Evolutionary conservation across 2,113 vertebrate genomes (phyloP).

Genomic region (Hyperoodon ampullatus): DNA sequence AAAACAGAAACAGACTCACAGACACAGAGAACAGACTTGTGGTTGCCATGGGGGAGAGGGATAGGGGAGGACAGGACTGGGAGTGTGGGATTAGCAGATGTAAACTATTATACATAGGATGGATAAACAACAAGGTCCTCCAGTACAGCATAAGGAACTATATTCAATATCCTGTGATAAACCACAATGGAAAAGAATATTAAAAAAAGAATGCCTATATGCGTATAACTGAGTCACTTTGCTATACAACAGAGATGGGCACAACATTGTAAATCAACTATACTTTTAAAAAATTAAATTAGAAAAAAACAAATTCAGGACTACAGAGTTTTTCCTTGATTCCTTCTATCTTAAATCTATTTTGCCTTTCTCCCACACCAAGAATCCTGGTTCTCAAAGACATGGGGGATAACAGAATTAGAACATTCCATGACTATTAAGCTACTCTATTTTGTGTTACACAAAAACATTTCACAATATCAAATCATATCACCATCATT

Average conservation of each 20-base stretch:
- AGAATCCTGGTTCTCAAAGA: constrained; percentile 9
- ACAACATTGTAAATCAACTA: too few species aligned
- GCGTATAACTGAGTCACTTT: neutral
- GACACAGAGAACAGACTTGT: too few species aligned
- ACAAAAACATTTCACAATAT: neutral
- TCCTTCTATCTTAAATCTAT: neutral
- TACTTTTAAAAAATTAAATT: too few species aligned
- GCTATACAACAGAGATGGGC: neutral
- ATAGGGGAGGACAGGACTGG: too few species aligned
- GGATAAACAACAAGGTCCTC: too few species aligned
- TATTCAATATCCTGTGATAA: neutral
- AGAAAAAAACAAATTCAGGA: neutral
- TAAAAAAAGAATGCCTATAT: neutral
- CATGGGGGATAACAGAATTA: neutral
- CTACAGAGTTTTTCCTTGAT: neutral
- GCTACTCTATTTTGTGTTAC: neutral
- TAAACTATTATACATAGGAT: too few species aligned
- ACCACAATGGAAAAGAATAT: neutral
- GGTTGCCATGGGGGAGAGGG: too few species aligned
- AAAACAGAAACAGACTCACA: too few species aligned
- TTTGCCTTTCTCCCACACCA: neutral
- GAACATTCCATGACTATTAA: neutral
- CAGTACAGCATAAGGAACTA: too few species aligned
- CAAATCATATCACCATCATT: neutral
- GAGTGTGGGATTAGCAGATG: too few species aligned